Conservation (phyloP, 1,140 invertebrate genomes). For the Drosophila sturtevanti region DNA sequence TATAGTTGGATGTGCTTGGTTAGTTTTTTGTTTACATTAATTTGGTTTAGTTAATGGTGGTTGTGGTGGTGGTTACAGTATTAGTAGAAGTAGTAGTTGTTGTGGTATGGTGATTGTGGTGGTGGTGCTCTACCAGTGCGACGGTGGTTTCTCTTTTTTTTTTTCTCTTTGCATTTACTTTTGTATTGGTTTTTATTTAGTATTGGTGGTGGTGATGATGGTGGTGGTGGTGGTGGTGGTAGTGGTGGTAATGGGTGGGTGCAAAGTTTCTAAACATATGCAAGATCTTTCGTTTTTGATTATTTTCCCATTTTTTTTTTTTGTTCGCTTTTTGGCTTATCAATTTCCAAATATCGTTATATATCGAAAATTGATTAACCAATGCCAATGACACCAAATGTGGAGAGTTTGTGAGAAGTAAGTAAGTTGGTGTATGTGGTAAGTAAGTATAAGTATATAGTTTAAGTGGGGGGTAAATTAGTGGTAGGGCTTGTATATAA, state of each 20-base stretch:
- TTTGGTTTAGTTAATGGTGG: conserved; percentile 29
- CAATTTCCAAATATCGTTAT: not conserved
- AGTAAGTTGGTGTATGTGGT: too few relatives aligned
- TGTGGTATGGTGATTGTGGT: conserved; percentile 34
- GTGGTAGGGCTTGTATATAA: conserved; percentile 1
- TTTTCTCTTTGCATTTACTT: not conserved
- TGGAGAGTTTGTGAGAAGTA: not conserved
- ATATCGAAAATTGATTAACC: not conserved
- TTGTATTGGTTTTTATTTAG: not conserved
- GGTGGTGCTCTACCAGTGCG: conserved; percentile 19
- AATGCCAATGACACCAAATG: not conserved
- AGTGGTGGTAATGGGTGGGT: conserved; percentile 1
- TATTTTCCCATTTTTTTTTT: conserved; percentile 7
- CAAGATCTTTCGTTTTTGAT: conserved; percentile 22
- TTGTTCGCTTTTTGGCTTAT: conserved; percentile 17
- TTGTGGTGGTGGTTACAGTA: conserved; percentile 14
- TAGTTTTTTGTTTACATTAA: conserved; percentile 28
- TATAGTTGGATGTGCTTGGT: conserved; percentile 40
- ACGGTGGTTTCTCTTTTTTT: conserved; percentile 3
- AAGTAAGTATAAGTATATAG: too few relatives aligned
- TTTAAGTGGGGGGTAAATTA: not conserved
- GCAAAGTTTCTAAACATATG: conserved; percentile 38
- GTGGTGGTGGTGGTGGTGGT: too few relatives aligned
- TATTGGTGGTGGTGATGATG: not conserved
- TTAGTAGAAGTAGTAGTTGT: conserved; percentile 21